Evolutionary conservation across 2,797 vertebrate species (phyloP).

Genomic region (Pachyuromys duprasi): DNA sequence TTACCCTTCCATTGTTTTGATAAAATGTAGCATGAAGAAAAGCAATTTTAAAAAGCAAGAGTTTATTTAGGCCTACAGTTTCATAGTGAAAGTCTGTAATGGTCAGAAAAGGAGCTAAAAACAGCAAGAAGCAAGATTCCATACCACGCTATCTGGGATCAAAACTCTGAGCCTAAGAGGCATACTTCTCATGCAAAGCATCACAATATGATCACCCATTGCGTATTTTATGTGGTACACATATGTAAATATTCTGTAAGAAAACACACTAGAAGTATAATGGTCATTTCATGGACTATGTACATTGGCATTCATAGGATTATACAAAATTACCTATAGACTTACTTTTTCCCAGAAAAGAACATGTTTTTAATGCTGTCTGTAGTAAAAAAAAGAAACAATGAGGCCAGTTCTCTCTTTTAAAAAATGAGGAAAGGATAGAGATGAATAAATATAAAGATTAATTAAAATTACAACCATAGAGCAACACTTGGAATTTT

Average conservation of each 20-base stretch:
- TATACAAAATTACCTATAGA: neutral
- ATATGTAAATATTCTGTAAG: neutral
- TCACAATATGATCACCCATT: neutral
- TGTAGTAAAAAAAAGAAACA: slow-evolving; percentile 18
- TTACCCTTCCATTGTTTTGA: neutral
- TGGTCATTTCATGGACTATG: neutral
- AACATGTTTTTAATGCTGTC: neutral
- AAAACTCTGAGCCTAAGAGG: neutral
- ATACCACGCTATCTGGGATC: neutral
- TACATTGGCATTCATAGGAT: neutral
- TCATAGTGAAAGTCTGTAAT: neutral
- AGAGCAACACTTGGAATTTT: neutral
- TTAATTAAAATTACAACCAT: neutral
- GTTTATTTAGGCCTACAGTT: neutral
- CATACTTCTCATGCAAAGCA: neutral
- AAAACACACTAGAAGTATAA: neutral
- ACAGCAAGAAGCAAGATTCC: neutral
- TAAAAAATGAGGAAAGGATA: neutral
- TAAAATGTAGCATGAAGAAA: neutral
- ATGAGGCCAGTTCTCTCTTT: neutral
- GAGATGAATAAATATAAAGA: neutral
- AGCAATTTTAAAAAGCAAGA: neutral
- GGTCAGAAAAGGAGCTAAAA: too few relatives aligned
- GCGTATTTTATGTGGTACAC: neutral
- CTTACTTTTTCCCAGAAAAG: neutral